Evolutionary conservation across 2,888 invertebrate species (phyloP).

Genomic region (Melanargia galathea): DNA sequence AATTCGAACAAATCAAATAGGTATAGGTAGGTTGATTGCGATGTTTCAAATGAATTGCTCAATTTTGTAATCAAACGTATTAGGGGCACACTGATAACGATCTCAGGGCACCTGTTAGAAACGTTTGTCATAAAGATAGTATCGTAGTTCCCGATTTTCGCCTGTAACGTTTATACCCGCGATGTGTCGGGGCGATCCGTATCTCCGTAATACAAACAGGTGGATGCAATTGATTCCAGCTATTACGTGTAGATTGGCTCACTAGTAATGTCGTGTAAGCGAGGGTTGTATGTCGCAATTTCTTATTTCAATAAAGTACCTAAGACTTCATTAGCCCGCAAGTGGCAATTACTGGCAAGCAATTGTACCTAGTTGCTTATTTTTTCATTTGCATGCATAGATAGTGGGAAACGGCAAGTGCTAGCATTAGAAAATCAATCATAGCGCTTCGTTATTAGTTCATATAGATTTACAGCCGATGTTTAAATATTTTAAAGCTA

Average conservation of each 20-base stretch:
- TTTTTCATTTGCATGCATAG: slow-evolving; percentile 51
- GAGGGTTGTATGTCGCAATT: slow-evolving; percentile 65
- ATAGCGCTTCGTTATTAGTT: slow-evolving; percentile 38
- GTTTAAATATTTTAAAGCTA: background rate
- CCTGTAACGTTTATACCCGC: slow-evolving; percentile 32
- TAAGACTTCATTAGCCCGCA: slow-evolving; percentile 60
- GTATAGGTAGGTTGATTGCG: slow-evolving; percentile 68
- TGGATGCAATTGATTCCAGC: slow-evolving; percentile 58
- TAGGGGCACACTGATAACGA: slow-evolving; percentile 50
- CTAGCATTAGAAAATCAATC: slow-evolving; percentile 63
- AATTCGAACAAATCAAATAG: slow-evolving; percentile 51
- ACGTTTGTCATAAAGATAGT: slow-evolving; percentile 43
- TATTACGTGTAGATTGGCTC: slow-evolving; percentile 64
- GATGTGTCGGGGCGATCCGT: slow-evolving; percentile 31
- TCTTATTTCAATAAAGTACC: slow-evolving; percentile 73
- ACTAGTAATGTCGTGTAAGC: slow-evolving; percentile 49
- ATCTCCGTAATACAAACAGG: slow-evolving; percentile 40
- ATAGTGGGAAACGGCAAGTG: slow-evolving; percentile 73
- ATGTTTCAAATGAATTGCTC: slow-evolving; percentile 69
- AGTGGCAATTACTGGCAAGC: slow-evolving; percentile 57
- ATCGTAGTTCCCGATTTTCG: slow-evolving; percentile 39
- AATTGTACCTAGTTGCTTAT: slow-evolving; percentile 48
- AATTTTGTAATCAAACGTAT: slow-evolving; percentile 63
- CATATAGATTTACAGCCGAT: background rate
- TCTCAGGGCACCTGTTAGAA: slow-evolving; percentile 47